These are phyloP conservation scores for Drosophila sturtevanti DNA, from an alignment of 1,140 invertebrate species.

Conservation along the genomic window DNA sequence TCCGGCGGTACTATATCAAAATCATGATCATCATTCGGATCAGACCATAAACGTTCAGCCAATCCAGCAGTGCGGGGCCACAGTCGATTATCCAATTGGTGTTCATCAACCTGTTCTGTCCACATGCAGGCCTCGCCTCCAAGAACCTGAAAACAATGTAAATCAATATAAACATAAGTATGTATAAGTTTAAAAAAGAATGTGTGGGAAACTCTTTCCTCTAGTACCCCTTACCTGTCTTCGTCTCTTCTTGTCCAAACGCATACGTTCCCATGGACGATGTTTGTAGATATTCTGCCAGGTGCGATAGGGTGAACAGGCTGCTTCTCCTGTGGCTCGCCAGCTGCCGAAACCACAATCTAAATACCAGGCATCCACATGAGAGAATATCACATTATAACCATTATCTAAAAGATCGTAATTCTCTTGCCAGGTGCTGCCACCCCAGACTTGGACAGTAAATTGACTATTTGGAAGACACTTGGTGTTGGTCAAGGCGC, in stretches of 20 bases:
- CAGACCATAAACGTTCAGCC: conserved; percentile 85
- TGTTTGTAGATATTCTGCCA: conserved; percentile 94
- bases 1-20: conserved; percentile 73
- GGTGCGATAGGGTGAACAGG: conserved; percentile 90
- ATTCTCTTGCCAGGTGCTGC: conserved; percentile 90
- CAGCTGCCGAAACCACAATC: conserved; percentile 93
- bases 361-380: conserved; percentile 93
- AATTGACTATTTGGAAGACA: conserved; percentile 86
- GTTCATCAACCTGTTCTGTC: conserved; percentile 87
- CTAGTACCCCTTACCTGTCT: conserved; percentile 60
- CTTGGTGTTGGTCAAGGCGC: conserved; percentile 89
- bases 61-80: conserved; percentile 88
- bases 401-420: conserved; percentile 88
- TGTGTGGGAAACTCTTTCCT: too few species aligned
- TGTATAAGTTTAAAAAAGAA: too few species aligned
- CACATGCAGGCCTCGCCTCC: conserved; percentile 88
- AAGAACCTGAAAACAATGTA: conserved; percentile 79
- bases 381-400: conserved; percentile 90
- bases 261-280: conserved; percentile 86
- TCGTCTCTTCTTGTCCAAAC: conserved; percentile 63
- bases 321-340: conserved; percentile 87
- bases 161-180: neutral
- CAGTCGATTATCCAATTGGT: conserved; percentile 86
- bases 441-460: conserved; percentile 90
- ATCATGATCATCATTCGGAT: conserved; percentile 78